A percentile compares a stretch with the other conserved stretches of the same genome.
phyloP scores from a whole-genome alignment of 2,888 invertebrate genomes.

The Folsomia candida region DNA sequence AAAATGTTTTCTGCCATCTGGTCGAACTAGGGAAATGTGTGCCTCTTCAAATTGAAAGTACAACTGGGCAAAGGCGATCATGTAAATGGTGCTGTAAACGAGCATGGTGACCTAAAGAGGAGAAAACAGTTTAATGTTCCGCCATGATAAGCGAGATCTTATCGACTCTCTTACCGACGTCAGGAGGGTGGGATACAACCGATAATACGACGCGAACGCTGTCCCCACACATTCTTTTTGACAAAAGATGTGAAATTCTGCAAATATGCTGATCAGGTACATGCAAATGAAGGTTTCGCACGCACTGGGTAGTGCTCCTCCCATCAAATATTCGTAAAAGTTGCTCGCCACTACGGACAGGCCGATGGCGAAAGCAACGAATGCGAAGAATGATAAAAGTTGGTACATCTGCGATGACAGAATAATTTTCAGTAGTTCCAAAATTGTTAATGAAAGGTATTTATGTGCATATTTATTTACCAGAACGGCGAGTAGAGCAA shows the following conservation, averaged over 20 bases:
- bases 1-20: not conserved
- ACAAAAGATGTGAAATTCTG: slow-evolving; percentile 13
- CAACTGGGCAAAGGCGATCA: not conserved
- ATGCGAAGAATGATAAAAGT: slow-evolving; percentile 1
- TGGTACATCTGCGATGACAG: slow-evolving; percentile 10
- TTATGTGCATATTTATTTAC: not conserved
- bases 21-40: not conserved
- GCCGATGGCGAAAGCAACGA: slow-evolving; percentile 5
- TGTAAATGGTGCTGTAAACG: slow-evolving; percentile 1
- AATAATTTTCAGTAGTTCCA: not conserved
- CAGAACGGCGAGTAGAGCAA: not conserved
- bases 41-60: slow-evolving; percentile 10
- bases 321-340: slow-evolving; percentile 4
- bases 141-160: not conserved
- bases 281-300: not conserved
- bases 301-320: not conserved
- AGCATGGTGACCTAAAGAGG: not conserved
- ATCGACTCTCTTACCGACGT: not conserved
- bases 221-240: slow-evolving; percentile 8
- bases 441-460: not conserved
- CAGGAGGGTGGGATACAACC: not conserved
- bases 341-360: not conserved
- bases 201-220: not conserved
- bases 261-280: slow-evolving; percentile 1
- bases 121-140: not conserved